phyloP scores from a whole-genome alignment of 2,797 vertebrate species.

The Lutra lutra region DNA sequence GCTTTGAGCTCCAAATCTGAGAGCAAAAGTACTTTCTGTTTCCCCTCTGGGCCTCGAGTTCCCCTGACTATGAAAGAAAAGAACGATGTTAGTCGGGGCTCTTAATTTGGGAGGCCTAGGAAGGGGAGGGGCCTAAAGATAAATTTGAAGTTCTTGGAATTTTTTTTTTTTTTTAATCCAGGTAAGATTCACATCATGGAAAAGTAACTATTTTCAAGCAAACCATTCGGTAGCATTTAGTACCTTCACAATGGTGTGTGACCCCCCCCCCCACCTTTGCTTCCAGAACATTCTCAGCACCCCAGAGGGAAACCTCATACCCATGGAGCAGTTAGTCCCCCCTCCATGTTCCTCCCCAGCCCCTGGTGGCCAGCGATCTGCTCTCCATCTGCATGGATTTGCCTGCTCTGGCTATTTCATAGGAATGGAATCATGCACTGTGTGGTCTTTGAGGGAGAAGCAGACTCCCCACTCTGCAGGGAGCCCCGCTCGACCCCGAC shows the following conservation, averaged over 20 bases:
- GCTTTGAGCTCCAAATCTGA: not conserved
- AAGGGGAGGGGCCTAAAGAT: not conserved
- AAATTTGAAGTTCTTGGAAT: not conserved
- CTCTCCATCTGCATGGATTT: not conserved
- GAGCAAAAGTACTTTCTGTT: not conserved
- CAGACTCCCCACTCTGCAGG: too few relatives aligned
- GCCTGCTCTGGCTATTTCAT: not conserved
- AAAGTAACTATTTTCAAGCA: not conserved
- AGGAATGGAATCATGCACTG: too few relatives aligned
- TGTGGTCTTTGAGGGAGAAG: too few relatives aligned
- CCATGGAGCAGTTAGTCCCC: not conserved
- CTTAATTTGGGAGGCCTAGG: not conserved
- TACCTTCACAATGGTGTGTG: accelerated
- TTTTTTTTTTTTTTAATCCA: not conserved
- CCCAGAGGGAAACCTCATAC: not conserved
- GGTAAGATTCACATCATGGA: not conserved
- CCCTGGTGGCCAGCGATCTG: not conserved
- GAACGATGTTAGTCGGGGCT: not conserved
- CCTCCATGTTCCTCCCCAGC: too few relatives aligned
- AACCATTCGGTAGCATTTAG: not conserved
- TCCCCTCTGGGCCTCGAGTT: not conserved
- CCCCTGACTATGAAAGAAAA: not conserved
- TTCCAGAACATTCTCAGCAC: not conserved
- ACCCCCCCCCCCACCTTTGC: not conserved
- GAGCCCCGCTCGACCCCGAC: too few relatives aligned